Evolutionary conservation across 2,888 invertebrate species (phyloP), one percentile per base, ranked within the genome.

Genomic region (Carcina quercana): DNA sequence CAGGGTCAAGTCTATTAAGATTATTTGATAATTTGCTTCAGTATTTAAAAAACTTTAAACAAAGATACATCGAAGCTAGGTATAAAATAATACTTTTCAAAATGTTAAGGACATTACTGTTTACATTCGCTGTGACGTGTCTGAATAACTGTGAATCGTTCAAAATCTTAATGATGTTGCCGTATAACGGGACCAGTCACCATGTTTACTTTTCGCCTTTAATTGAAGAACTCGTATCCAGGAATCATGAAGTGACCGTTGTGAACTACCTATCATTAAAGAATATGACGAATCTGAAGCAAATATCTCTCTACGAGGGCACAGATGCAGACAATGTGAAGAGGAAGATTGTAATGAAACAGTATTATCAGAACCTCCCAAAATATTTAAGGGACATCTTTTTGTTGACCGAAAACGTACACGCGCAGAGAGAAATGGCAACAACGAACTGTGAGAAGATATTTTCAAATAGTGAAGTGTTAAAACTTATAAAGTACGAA

Each of bases 221-320:
- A 19, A 38, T 49, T n/a, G 34, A 38, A 13, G 44, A 31, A 2
- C 39, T 60, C 12, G 55, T 51, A 3, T 35, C 40, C 11, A 42
- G 45, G 6, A 57, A 58, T 5, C 54, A 60, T 34, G 38, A 54
- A n/a, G 41, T 60, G 10, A 53, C 46, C 2, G 48, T 55, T 3
- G 38, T 60, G 8, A 49, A 65, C 19, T 34, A 54, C 2, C 65
- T 60, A 34, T 65, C 68, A 0, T 40, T 50, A 34, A 53, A 54
- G 24, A 52, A 59, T 2, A 40, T 54, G 7, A 43, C 53, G 0
- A 72, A 66, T 43, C 67, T 69, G 25, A 59, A 44, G 1, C 69
- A 74, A 15, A 35, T 69, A 5, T 40, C 58, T 7, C 25, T 37
- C 1, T 13, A 25, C 5, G 12, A 28, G 7, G 12, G 12, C 12